phyloP scores from a whole-genome alignment of 2,888 invertebrate species.

The Globia sparganii region DNA sequence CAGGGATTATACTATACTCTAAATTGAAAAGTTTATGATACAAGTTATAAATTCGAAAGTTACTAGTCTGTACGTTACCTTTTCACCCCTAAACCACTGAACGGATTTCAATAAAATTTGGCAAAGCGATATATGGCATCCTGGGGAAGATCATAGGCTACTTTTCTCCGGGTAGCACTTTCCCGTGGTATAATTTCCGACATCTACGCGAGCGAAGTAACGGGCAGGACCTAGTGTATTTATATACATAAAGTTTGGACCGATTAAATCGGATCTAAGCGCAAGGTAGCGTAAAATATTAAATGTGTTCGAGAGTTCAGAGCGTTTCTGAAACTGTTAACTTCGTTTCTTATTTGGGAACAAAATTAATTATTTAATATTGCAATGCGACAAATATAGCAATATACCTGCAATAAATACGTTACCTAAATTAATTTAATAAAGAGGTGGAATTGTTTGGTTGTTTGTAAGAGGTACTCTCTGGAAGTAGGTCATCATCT shows the following conservation, averaged over 20 bases:
- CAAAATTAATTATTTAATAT: slow-evolving; percentile 40
- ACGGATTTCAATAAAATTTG: not conserved
- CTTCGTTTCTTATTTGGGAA: slow-evolving; percentile 31
- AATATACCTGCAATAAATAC: not conserved
- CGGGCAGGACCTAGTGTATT: not conserved
- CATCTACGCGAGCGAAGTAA: not conserved
- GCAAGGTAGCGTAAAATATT: slow-evolving; percentile 49
- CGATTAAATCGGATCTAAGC: slow-evolving; percentile 52
- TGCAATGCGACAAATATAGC: slow-evolving; percentile 15
- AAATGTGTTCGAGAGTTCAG: slow-evolving; percentile 40
- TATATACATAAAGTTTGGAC: slow-evolving; percentile 31
- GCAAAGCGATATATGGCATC: not conserved
- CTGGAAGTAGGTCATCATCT: no score
- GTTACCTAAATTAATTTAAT: not conserved
- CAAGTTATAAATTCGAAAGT: no score
- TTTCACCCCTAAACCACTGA: not conserved
- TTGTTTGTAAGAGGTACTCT: not conserved
- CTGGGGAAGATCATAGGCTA: not conserved
- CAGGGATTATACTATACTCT: no score
- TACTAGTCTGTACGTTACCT: no score
- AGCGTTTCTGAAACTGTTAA: slow-evolving; percentile 24
- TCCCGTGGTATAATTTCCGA: not conserved
- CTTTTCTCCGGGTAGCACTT: not conserved
- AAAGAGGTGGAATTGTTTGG: not conserved
- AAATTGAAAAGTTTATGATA: no score